Percentiles rank a stretch among this genome's conserved stretches.
Conservation (phyloP, 2,113 vertebrate species). For the Microcebus tavaratra region DNA sequence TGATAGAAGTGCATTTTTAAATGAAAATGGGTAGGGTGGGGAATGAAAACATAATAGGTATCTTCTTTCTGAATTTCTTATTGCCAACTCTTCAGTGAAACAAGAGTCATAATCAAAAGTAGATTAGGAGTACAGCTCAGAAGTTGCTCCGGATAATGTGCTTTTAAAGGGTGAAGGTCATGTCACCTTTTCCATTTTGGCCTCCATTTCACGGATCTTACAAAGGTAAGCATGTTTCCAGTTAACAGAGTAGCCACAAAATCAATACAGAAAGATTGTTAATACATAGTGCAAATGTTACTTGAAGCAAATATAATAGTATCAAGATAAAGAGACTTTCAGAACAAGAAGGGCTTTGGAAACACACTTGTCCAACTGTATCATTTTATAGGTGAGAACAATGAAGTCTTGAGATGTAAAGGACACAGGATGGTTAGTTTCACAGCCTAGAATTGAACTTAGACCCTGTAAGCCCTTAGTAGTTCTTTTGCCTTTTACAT, state of each 20-base stretch:
- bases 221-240: neutral
- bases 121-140: neutral
- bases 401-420: neutral
- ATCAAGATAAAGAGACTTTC: conserved; percentile 18
- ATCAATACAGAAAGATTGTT: conserved; percentile 51
- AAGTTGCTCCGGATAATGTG: neutral
- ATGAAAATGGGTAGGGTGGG: neutral
- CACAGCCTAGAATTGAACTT: neutral
- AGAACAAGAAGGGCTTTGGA: neutral
- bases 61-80: conserved; percentile 14
- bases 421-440: neutral
- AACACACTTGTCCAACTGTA: neutral
- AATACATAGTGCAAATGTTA: conserved; percentile 21
- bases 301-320: conserved; percentile 8
- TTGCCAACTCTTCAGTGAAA: conserved; percentile 26
- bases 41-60: neutral
- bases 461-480: neutral
- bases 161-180: conserved; percentile 12
- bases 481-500: neutral
- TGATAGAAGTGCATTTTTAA: neutral
- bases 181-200: neutral
- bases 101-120: neutral
- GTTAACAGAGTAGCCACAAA: conserved; percentile 6
- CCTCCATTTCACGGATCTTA: neutral
- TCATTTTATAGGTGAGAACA: neutral